Conservation (phyloP, 2,888 invertebrate genomes). For the Oscheius sp. region DNA sequence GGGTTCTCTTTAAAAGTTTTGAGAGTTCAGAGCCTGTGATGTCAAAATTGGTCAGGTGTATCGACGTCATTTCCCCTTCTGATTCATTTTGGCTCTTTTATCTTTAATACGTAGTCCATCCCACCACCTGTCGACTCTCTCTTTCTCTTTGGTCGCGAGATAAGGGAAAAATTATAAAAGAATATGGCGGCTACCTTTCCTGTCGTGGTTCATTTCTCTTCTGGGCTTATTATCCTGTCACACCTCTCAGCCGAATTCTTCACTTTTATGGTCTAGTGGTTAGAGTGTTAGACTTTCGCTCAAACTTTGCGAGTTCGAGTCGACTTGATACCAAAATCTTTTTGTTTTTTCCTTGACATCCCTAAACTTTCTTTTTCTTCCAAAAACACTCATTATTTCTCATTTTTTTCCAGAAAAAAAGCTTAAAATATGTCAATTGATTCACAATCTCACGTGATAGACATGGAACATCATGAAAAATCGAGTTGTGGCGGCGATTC, state of each 20-base stretch:
- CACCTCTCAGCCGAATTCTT: too few relatives aligned
- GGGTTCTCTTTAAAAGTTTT: too few relatives aligned
- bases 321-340: too few relatives aligned
- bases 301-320: too few relatives aligned
- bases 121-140: neutral
- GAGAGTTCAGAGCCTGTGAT: too few relatives aligned
- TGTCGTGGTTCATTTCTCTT: too few relatives aligned
- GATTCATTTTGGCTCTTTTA: neutral
- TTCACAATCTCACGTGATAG: slow-evolving; percentile 33
- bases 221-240: too few relatives aligned
- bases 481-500: slow-evolving; percentile 30
- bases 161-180: too few relatives aligned
- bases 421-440: slow-evolving; percentile 23
- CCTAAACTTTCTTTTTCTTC: neutral
- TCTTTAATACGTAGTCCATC: neutral
- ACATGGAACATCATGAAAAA: slow-evolving; percentile 31
- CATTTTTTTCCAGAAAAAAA: neutral
- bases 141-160: neutral
- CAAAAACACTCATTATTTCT: neutral
- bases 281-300: too few relatives aligned
- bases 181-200: too few relatives aligned
- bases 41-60: too few relatives aligned
- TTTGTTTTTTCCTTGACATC: neutral
- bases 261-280: too few relatives aligned
- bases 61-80: neutral